A percentile compares a stretch with the other conserved stretches of the same genome.
These are phyloP conservation scores for Nemapogon koenigi DNA, from an alignment of 2,888 invertebrate genomes.

Conservation along the genomic window DNA sequence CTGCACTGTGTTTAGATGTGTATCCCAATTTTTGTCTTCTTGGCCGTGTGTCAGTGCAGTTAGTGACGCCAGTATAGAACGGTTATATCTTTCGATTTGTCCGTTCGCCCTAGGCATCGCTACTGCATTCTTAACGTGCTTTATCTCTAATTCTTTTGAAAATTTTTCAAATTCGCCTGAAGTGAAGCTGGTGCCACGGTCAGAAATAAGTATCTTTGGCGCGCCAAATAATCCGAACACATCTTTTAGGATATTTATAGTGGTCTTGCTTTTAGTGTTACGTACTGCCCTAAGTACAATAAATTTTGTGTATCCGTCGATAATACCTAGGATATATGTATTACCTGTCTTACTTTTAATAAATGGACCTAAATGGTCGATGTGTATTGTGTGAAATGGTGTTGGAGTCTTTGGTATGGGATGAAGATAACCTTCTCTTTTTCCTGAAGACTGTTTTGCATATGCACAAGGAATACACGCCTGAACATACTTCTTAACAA, in stretches of 20 bases:
- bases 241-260: constrained; percentile 7
- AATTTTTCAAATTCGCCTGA: constrained; percentile 13
- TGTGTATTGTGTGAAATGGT: constrained; percentile 12
- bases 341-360: constrained; percentile 8
- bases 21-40: background rate
- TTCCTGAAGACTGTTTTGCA: constrained; percentile 8
- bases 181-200: constrained; percentile 18
- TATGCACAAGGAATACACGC: constrained; percentile 10
- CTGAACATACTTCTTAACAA: constrained; percentile 12
- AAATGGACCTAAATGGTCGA: constrained; percentile 18
- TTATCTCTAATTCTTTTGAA: background rate
- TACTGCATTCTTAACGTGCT: background rate
- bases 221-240: constrained; percentile 14
- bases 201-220: constrained; percentile 14
- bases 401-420: constrained; percentile 1
- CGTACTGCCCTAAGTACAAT: constrained; percentile 9
- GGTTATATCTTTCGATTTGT: constrained; percentile 4
- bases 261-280: constrained; percentile 8
- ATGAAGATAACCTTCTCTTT: background rate
- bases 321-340: constrained; percentile 10
- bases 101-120: constrained; percentile 6
- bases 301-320: constrained; percentile 14
- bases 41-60: background rate
- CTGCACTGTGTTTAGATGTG: constrained; percentile 2
- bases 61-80: background rate